phyloP scores from a whole-genome alignment of 1,140 invertebrate genomes.

The Octopus sinensis region DNA sequence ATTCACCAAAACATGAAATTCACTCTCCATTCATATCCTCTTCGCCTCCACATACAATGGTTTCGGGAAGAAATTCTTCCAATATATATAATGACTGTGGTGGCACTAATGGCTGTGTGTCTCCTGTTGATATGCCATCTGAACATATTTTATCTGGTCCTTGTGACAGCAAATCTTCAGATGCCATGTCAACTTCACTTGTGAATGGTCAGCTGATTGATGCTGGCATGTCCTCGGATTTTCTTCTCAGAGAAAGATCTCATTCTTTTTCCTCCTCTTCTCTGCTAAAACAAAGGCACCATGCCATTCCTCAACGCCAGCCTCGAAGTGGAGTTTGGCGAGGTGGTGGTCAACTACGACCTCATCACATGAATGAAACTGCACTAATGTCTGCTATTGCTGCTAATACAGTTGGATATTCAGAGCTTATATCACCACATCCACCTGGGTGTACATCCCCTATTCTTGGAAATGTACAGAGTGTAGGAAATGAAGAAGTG shows the following conservation, averaged over 20 bases:
- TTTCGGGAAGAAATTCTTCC: conserved; percentile 8
- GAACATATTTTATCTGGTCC: neutral
- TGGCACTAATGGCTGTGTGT: neutral
- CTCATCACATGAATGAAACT: conserved; percentile 15
- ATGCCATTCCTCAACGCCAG: conserved; percentile 69
- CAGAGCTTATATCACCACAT: neutral
- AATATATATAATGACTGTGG: conserved; percentile 17
- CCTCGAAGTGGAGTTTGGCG: conserved; percentile 57
- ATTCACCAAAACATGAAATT: conserved; percentile 26
- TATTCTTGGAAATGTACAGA: conserved; percentile 13
- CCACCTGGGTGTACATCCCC: neutral
- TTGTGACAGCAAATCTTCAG: neutral
- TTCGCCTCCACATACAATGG: neutral
- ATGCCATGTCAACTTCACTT: neutral
- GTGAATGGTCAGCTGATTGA: neutral
- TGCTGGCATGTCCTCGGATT: neutral
- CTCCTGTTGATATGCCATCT: neutral
- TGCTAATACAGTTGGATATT: neutral
- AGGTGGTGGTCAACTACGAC: conserved; percentile 27
- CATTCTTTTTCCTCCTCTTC: neutral
- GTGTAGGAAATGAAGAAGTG: conserved; percentile 31
- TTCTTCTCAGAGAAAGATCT: neutral
- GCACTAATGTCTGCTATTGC: neutral
- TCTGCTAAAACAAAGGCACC: neutral
- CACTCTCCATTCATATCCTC: conserved; percentile 22